Base-by-base conservation (phyloP, 2,797 vertebrate genomes). In the Dendrocincla fuliginosa region DNA sequence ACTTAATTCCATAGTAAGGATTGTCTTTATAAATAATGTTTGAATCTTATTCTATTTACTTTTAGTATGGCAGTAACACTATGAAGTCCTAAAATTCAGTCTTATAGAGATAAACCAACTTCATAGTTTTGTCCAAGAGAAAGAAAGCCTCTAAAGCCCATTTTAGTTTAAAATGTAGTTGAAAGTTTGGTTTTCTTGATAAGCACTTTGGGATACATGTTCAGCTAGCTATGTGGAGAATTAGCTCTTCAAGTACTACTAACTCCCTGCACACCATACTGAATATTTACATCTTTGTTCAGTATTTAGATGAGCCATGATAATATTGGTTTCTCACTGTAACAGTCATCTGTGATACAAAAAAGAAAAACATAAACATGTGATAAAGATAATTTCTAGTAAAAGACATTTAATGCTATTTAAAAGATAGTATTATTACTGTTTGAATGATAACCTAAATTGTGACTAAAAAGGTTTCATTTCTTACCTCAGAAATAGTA, bases 251-350 rank as follows among this genome's bases (percentile, higher is more conserved):
- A 71, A 84, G 39, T 87, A 30, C 77, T 92, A 44, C 46, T 94
- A 93, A 93, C 94, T 96, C 65, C 61, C 57, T 68, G 57, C 65
- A 47, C 37, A 68, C 83, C 42, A 57, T 27, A 61, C 71, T 92
- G 68, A 90, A 87, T 92, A 93, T 89, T 92, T 96, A 44, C 87
- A 35, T 87, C 35, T 87, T 84, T 6, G 22, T 69, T 86, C 82
- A 87, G 35, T 93, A 68, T 75, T 89, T 90, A 75, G 75, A 57
- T 68, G 5, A 93, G 33, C 56, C 65, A 53, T 20, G 46, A 70
- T 92, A 93, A 49, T 74, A 67, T 4, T 59, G 50, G 5, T 56
- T 92, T 92, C 60, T 77, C 17, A 24, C 15, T 77, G 37, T 47
- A 80, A 25, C 33, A 84, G 11, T 60, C 56, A 85, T 80, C 44